Base-by-base conservation (phyloP, 2,888 invertebrate genomes). In the Tenthredo notha region DNA sequence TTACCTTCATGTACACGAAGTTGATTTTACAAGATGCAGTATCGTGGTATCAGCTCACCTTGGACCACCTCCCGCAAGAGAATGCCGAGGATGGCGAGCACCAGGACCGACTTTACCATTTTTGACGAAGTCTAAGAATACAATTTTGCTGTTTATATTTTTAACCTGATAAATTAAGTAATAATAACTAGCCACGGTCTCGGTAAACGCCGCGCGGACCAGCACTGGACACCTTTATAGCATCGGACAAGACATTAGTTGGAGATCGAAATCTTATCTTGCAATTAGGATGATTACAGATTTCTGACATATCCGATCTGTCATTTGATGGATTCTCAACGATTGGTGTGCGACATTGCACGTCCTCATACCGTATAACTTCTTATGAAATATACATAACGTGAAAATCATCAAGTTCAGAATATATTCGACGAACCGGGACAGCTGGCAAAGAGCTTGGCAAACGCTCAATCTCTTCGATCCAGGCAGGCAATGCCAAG, bases 261-360 rank as follows among this genome's bases (percentile, higher is more conserved):
- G 12, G 2, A 4, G 61, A 80, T 80, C 9, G 21, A 65, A 67
- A 47, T 67, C 67, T 83, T 47, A 83, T 83, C 82, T 78, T 7
- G 2, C n/a, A 37, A 54, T 78, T 21, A 21, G 61, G n/a, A 78
- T 21, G 61, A 58, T 58, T 61, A 78, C 3, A 25, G 40, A 78
- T 58, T 21, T 61, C 58, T 61, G 61, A 61, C 61, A 78, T 33
- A 2, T 37, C n/a, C 40, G 54, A 54, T 58, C 21, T 37, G 78
- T 78, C 61, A 40, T 61, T n/a, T 15, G 37, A n/a, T 43, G 21
- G 33, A 74, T 10, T 40, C 18, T 70, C 37, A 33, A 9, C n/a
- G 18, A 70, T 70, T 15, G 18, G 37, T 5, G 18, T n/a, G 18
- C 33, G 70, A 7, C 33, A 70, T 25, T 18, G 61, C 21, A n/a